A percentile compares a stretch with the other conserved stretches of the same genome.
Evolutionary conservation across 2,113 vertebrate genomes (phyloP).

Genomic region (Microtus montanus): DNA sequence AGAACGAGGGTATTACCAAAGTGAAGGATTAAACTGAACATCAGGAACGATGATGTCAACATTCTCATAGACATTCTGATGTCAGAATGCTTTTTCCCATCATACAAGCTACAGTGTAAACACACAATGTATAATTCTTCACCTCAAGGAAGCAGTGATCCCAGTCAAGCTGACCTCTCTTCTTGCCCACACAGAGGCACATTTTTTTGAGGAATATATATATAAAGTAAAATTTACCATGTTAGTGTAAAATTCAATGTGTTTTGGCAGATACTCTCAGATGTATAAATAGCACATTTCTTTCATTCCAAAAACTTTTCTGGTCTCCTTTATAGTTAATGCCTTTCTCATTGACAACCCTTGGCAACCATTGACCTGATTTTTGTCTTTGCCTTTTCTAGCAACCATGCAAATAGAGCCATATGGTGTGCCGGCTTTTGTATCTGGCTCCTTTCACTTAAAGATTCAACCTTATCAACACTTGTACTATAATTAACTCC

Average conservation of each 20-base stretch:
- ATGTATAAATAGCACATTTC: neutral
- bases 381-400: neutral
- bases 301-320: neutral
- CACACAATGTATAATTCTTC: neutral
- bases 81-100: neutral
- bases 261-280: neutral
- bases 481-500: neutral
- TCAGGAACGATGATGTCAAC: neutral
- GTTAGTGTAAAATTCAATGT: neutral
- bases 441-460: slow-evolving; percentile 4
- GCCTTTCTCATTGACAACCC: neutral
- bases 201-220: neutral
- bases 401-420: neutral
- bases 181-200: neutral
- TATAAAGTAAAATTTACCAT: neutral
- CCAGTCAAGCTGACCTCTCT: neutral
- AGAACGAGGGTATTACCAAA: neutral
- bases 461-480: neutral
- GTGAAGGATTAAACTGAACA: neutral
- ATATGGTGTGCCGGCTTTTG: neutral
- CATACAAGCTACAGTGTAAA: neutral
- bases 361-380: neutral
- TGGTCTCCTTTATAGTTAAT: neutral
- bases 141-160: neutral
- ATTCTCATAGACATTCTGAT: neutral